Conservation (phyloP, 2,113 vertebrate species). For the Glaucomys volans region DNA sequence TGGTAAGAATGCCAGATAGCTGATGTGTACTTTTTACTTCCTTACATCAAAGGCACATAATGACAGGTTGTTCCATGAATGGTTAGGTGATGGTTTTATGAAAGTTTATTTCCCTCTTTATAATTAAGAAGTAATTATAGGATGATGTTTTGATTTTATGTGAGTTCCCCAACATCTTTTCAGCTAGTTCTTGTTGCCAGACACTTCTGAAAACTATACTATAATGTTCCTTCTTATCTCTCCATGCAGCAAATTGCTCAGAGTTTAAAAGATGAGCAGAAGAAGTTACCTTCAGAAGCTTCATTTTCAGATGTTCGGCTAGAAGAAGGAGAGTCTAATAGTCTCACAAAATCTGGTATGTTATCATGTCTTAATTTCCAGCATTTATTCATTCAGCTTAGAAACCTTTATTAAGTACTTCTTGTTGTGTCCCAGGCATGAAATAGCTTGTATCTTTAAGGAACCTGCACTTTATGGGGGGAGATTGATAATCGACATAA, state of each 20-base stretch:
- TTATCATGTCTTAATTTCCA: background rate
- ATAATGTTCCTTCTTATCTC: conserved; percentile 58
- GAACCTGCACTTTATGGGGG: background rate
- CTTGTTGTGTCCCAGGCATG: background rate
- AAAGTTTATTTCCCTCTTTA: background rate
- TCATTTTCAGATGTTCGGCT: conserved; percentile 94
- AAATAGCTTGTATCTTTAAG: conserved; percentile 40
- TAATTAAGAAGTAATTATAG: background rate
- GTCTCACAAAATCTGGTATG: conserved; percentile 91
- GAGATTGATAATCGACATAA: background rate
- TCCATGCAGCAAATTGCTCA: conserved; percentile 94
- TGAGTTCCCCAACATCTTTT: background rate
- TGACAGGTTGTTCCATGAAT: background rate
- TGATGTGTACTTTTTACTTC: background rate
- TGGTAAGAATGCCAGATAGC: background rate
- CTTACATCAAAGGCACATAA: background rate
- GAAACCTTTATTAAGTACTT: background rate
- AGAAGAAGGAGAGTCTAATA: conserved; percentile 90
- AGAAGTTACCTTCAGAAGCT: conserved; percentile 89
- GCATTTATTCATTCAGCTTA: background rate
- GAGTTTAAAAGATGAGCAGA: conserved; percentile 97
- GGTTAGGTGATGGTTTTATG: background rate
- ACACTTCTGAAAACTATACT: background rate
- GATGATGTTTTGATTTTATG: background rate
- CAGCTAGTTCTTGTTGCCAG: background rate